Evolutionary conservation across 2,113 vertebrate genomes (phyloP).

Genomic region (Elephantulus edwardii): DNA sequence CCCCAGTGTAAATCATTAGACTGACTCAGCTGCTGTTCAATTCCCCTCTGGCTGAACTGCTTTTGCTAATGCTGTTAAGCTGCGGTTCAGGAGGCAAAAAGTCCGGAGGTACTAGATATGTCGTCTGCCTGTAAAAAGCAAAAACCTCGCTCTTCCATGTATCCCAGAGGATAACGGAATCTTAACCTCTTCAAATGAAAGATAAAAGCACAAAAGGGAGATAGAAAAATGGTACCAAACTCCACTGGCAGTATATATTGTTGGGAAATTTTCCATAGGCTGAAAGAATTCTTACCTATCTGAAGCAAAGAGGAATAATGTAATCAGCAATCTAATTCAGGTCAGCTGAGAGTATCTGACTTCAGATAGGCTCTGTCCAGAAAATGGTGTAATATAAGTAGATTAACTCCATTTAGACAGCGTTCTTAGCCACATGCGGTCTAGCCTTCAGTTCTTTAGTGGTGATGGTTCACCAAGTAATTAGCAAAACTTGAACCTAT

Average conservation of each 20-base stretch:
- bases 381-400: slow-evolving; percentile 29
- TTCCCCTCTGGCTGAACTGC: slow-evolving; percentile 39
- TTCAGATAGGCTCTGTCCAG: slow-evolving; percentile 45
- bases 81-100: slow-evolving; percentile 1
- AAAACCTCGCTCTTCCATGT: neutral
- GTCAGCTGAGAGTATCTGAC: slow-evolving; percentile 16
- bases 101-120: slow-evolving; percentile 23
- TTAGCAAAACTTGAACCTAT: neutral
- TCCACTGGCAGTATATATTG: neutral
- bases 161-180: neutral
- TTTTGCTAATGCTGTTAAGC: slow-evolving; percentile 56
- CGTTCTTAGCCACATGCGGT: neutral
- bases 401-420: slow-evolving; percentile 35
- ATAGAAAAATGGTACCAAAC: neutral
- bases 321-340: slow-evolving; percentile 38
- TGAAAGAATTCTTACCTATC: slow-evolving; percentile 40
- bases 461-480: neutral
- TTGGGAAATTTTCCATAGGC: neutral
- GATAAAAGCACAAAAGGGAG: neutral
- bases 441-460: slow-evolving; percentile 25
- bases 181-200: slow-evolving; percentile 4
- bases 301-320: slow-evolving; percentile 49
- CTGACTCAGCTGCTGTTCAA: slow-evolving; percentile 50
- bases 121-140: slow-evolving; percentile 28
- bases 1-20: slow-evolving; percentile 62